These are phyloP conservation scores for Lucinisca nassula DNA, from an alignment of 2,888 invertebrate species.

Conservation along the genomic window DNA sequence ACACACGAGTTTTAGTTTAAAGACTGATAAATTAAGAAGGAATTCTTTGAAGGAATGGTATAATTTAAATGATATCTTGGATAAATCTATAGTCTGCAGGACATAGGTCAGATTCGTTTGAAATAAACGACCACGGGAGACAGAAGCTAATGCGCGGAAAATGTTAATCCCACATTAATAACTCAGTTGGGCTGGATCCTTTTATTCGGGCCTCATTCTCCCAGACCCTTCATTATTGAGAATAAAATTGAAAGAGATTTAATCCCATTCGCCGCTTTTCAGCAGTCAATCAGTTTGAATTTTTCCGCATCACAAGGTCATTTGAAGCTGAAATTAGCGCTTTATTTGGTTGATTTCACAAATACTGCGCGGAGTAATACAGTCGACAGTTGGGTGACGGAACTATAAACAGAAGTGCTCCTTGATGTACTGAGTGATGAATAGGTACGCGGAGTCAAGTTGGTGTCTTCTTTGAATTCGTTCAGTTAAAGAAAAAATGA, in stretches of 20 bases:
- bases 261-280: neutral
- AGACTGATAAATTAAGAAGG: too few species aligned
- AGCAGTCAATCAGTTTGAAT: slow-evolving; percentile 16
- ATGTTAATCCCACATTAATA: slow-evolving; percentile 10
- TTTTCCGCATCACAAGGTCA: slow-evolving; percentile 3
- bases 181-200: neutral
- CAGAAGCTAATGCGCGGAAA: neutral
- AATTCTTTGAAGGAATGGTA: neutral
- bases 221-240: neutral
- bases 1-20: too few species aligned
- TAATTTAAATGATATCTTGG: neutral
- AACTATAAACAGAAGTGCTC: slow-evolving; percentile 1
- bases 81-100: neutral
- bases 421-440: neutral
- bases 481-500: neutral
- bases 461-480: neutral
- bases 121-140: neutral
- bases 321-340: slow-evolving; percentile 8
- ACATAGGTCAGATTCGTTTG: neutral
- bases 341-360: slow-evolving; percentile 9
- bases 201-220: neutral
- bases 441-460: neutral
- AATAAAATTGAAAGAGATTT: neutral
- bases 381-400: slow-evolving; percentile 10
- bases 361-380: neutral